phyloP scores from a whole-genome alignment of 92 coral and sea anemone genomes.

The Porites divaricata region DNA sequence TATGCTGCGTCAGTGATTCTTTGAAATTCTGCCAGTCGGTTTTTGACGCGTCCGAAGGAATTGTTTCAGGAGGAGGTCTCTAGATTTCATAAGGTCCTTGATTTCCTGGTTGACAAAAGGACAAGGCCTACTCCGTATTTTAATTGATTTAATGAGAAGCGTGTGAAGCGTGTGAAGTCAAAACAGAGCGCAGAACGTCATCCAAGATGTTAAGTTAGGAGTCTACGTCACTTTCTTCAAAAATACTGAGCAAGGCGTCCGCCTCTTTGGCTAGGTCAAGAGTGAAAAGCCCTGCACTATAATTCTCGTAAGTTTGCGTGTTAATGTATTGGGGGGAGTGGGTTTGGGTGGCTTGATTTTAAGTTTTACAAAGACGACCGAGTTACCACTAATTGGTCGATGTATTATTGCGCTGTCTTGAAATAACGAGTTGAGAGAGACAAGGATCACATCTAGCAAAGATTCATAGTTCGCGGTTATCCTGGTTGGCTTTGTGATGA shows the following conservation, averaged over 20 bases:
- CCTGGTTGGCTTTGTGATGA: slow-evolving; percentile 68
- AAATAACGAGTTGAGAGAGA: slow-evolving; percentile 39
- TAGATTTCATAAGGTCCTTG: too few species aligned
- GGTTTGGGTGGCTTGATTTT: slow-evolving; percentile 56
- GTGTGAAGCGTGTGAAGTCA: slow-evolving; percentile 48
- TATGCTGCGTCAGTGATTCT: slow-evolving; percentile 34
- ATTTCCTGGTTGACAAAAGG: slow-evolving; percentile 64
- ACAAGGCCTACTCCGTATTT: slow-evolving; percentile 68
- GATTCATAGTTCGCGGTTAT: slow-evolving; percentile 59
- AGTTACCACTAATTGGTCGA: slow-evolving; percentile 71
- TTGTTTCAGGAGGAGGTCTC: slow-evolving; percentile 44
- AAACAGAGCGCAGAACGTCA: slow-evolving; percentile 45
- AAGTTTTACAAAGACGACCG: slow-evolving; percentile 45
- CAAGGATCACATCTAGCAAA: slow-evolving; percentile 70
- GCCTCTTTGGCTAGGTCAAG: slow-evolving; percentile 45
- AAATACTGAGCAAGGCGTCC: slow-evolving; percentile 16
- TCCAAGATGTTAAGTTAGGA: slow-evolving; percentile 39
- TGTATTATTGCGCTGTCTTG: slow-evolving; percentile 60
- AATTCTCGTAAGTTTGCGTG: slow-evolving; percentile 46
- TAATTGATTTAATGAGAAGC: slow-evolving; percentile 60
- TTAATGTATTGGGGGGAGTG: background rate
- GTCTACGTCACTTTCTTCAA: slow-evolving; percentile 41
- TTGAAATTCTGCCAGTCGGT: slow-evolving; percentile 36
- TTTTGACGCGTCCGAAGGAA: slow-evolving; percentile 46
- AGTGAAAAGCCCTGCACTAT: slow-evolving; percentile 30